phyloP scores from a whole-genome alignment of 2,888 invertebrate species.

The Sesia bembeciformis region DNA sequence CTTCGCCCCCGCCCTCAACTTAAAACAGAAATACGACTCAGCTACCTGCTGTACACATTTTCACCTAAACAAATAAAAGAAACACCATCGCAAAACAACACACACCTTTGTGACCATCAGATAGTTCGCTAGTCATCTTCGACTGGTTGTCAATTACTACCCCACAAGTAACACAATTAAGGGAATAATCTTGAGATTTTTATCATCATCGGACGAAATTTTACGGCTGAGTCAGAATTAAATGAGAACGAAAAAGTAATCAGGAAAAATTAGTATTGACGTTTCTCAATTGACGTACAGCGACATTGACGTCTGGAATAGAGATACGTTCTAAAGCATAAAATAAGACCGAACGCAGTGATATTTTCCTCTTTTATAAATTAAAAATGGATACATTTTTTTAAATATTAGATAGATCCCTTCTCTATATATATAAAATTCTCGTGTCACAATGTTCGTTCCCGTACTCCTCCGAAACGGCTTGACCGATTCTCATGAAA shows the following conservation, averaged over 20 bases:
- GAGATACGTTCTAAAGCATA: too few relatives aligned
- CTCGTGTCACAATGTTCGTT: too few relatives aligned
- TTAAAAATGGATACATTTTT: too few relatives aligned
- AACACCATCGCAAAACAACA: conserved; percentile 24
- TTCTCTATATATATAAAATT: too few relatives aligned
- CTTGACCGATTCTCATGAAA: too few relatives aligned
- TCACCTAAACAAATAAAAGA: conserved; percentile 9
- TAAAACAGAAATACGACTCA: conserved; percentile 64
- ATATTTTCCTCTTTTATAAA: too few relatives aligned
- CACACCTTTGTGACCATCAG: conserved; percentile 49
- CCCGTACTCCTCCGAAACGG: too few relatives aligned
- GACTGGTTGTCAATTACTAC: not conserved
- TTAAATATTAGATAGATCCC: too few relatives aligned
- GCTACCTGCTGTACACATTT: conserved; percentile 37
- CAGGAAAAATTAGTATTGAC: conserved; percentile 5
- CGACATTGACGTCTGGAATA: too few relatives aligned
- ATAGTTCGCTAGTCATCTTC: conserved; percentile 47
- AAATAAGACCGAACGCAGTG: too few relatives aligned
- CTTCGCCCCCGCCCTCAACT: conserved; percentile 44
- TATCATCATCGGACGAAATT: not conserved
- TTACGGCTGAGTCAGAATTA: not conserved
- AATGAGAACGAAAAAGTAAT: conserved; percentile 4
- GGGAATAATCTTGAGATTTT: conserved; percentile 1
- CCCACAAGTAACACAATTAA: not conserved
- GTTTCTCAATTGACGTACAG: not conserved